Percentiles rank a stretch among this genome's conserved stretches.
Conservation (phyloP, 2,113 vertebrate species). For the Microcebus murinus region DNA sequence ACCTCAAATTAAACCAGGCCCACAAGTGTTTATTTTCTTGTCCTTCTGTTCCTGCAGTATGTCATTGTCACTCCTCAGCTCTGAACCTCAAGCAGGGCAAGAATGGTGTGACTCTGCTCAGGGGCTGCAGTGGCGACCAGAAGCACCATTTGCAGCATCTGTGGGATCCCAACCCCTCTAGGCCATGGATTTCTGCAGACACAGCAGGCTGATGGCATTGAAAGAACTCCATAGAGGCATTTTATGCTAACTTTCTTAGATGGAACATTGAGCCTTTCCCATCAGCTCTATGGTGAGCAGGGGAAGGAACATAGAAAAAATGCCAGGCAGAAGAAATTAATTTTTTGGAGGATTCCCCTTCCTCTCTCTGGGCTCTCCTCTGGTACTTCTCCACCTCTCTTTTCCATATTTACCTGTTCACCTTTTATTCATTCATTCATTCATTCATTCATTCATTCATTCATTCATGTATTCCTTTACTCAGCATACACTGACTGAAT, state of each 20-base stretch:
- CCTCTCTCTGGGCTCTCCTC: not conserved
- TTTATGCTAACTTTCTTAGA: not conserved
- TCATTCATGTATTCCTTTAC: not conserved
- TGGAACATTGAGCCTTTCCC: not conserved
- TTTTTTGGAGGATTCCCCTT: not conserved
- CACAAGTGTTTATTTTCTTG: not conserved
- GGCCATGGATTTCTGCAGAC: not conserved
- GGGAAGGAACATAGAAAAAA: not conserved
- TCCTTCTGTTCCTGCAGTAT: not conserved
- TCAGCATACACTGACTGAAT: not conserved
- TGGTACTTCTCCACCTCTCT: not conserved
- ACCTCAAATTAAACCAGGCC: not conserved
- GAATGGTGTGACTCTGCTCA: rapidly evolving
- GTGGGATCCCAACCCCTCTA: too few relatives aligned
- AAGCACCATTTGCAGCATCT: not conserved
- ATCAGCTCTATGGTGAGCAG: not conserved
- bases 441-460: not conserved
- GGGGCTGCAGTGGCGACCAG: rapidly evolving
- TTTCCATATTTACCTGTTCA: not conserved
- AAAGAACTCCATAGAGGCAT: not conserved
- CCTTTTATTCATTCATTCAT: not conserved
- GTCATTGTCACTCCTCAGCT: not conserved
- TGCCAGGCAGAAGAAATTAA: not conserved
- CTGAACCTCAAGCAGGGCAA: not conserved
- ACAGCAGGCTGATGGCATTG: not conserved